These are phyloP conservation scores for Callithrix jacchus DNA, from an alignment of 2,113 vertebrate species.

Conservation along the genomic window DNA sequence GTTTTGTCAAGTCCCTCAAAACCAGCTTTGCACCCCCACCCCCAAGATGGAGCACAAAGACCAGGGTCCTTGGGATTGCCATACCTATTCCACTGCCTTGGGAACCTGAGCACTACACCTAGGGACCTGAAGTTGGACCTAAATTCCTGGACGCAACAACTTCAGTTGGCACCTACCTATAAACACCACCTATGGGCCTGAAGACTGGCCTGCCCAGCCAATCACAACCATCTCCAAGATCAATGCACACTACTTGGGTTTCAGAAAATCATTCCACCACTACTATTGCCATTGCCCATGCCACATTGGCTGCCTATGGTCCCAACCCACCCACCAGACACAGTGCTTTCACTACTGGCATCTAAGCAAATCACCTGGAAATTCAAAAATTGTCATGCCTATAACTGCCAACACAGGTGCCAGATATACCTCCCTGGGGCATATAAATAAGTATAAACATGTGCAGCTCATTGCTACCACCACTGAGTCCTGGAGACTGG, in stretches of 20 bases:
- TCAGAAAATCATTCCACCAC: not conserved
- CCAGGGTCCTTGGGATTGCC: not conserved
- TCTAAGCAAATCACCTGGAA: not conserved
- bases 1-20: not conserved
- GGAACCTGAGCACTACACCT: not conserved
- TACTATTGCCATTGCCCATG: not conserved
- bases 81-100: not conserved
- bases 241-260: not conserved
- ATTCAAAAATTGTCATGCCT: not conserved
- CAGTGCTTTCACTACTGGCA: not conserved
- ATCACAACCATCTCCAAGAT: not conserved
- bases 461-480: not conserved
- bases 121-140: not conserved
- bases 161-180: not conserved
- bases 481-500: not conserved
- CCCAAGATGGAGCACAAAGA: not conserved
- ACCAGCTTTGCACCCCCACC: not conserved
- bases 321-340: not conserved
- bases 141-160: not conserved
- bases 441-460: not conserved
- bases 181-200: not conserved
- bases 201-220: not conserved
- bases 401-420: not conserved
- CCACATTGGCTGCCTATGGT: not conserved
- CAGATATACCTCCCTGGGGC: not conserved